phyloP scores from a whole-genome alignment of 2,888 invertebrate species.

The Thymelicus lineola region DNA sequence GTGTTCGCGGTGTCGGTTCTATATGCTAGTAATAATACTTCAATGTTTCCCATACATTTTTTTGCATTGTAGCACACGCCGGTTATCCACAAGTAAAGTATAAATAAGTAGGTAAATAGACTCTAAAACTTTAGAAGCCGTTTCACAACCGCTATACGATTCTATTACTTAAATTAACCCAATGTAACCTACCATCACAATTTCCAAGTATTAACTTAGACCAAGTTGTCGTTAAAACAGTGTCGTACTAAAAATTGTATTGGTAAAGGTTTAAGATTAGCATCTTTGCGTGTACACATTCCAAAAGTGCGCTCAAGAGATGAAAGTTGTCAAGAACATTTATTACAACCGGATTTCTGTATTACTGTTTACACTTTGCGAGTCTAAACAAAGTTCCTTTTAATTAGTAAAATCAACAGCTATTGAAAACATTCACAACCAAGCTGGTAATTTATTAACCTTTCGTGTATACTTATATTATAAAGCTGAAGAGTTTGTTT shows the following conservation, averaged over 20 bases:
- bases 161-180: not conserved
- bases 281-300: slow-evolving; percentile 16
- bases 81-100: too few species aligned
- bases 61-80: too few species aligned
- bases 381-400: slow-evolving; percentile 9
- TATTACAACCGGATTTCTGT: slow-evolving; percentile 71
- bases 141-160: too few species aligned
- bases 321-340: slow-evolving; percentile 75
- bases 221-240: slow-evolving; percentile 31
- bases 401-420: not conserved
- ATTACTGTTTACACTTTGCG: slow-evolving; percentile 51
- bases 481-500: too few species aligned
- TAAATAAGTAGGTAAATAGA: too few species aligned
- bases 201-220: not conserved
- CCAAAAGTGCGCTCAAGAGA: slow-evolving; percentile 60
- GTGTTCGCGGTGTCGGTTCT: too few species aligned
- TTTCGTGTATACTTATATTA: too few species aligned
- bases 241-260: slow-evolving; percentile 5
- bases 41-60: too few species aligned
- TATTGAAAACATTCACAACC: not conserved
- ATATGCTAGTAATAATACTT: too few species aligned
- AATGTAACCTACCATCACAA: not conserved
- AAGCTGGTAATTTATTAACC: too few species aligned
- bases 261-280: slow-evolving; percentile 41
- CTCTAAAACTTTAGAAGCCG: too few species aligned